Evolutionary conservation across 2,797 vertebrate species (phyloP).

Genomic region (Melanotaenia nigrans): DNA sequence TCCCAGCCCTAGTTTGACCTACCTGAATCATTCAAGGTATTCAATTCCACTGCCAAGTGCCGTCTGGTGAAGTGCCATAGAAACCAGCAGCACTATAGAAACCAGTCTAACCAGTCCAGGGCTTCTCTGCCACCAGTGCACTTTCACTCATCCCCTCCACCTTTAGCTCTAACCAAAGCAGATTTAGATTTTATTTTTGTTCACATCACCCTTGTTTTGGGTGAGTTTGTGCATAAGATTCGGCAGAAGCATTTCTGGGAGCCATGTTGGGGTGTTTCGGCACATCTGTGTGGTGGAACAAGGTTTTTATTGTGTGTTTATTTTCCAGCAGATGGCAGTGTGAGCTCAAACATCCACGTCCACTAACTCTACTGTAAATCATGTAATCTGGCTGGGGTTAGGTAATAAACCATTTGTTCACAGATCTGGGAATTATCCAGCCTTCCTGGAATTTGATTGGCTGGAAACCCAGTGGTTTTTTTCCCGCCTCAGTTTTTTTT

Average conservation of each 20-base stretch:
- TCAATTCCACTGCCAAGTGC: slow-evolving; percentile 21
- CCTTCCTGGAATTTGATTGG: slow-evolving; percentile 56
- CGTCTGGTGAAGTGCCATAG: slow-evolving; percentile 44
- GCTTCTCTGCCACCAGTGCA: not conserved
- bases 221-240: not conserved
- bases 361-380: slow-evolving; percentile 58
- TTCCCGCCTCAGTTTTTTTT: not conserved
- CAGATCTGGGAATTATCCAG: slow-evolving; percentile 58
- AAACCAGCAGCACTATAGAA: slow-evolving; percentile 62
- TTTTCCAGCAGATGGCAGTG: slow-evolving; percentile 61
- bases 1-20: slow-evolving; percentile 14
- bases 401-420: slow-evolving; percentile 65
- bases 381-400: slow-evolving; percentile 60
- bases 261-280: slow-evolving; percentile 52
- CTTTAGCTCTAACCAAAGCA: not conserved
- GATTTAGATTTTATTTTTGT: rapidly evolving
- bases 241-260: slow-evolving; percentile 11
- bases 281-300: slow-evolving; percentile 15
- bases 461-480: slow-evolving; percentile 19
- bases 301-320: too few relatives aligned
- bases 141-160: rapidly evolving
- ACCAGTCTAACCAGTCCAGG: slow-evolving; percentile 58
- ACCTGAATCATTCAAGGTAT: slow-evolving; percentile 45
- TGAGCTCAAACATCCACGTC: slow-evolving; percentile 27
- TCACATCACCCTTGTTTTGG: rapidly evolving